Percentiles rank a stretch among this genome's conserved stretches.
These are phyloP conservation scores for Thymelicus sylvestris DNA, from an alignment of 2,888 invertebrate species.

Conservation along the genomic window DNA sequence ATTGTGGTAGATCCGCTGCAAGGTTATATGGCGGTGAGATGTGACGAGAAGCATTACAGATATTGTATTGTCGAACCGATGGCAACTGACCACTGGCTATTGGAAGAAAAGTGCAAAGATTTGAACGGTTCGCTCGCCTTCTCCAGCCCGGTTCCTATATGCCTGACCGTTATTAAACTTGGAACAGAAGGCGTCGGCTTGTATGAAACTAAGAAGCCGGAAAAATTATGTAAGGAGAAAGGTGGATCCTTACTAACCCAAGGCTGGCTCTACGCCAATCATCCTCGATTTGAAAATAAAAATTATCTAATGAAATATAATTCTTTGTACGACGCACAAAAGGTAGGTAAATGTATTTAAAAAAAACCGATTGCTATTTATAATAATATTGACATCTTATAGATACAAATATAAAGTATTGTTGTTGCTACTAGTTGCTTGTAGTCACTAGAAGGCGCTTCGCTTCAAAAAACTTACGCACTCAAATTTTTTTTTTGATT, in stretches of 20 bases:
- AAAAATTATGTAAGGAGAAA: conserved; percentile 55
- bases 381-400: too few species aligned
- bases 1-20: conserved; percentile 61
- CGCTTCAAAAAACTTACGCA: too few species aligned
- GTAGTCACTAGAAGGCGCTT: too few species aligned
- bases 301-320: conserved; percentile 59
- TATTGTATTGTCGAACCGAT: conserved; percentile 73
- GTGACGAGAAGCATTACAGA: conserved; percentile 66
- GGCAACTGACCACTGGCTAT: conserved; percentile 48
- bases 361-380: too few species aligned
- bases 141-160: conserved; percentile 66
- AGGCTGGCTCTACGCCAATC: conserved; percentile 75
- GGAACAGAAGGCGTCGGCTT: conserved; percentile 58
- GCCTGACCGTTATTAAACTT: conserved; percentile 57
- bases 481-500: too few species aligned
- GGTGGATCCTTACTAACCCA: conserved; percentile 66
- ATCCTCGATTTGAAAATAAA: conserved; percentile 51
- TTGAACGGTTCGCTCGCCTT: conserved; percentile 56
- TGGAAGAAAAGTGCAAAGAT: conserved; percentile 58
- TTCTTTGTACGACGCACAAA: conserved; percentile 37
- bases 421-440: too few species aligned
- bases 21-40: conserved; percentile 64
- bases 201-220: too few species aligned
- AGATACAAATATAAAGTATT: too few species aligned
- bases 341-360: too few species aligned